Percentiles rank a stretch among this genome's conserved stretches.
phyloP scores from a whole-genome alignment of 2,888 invertebrate species.

The Molorchus minor region DNA sequence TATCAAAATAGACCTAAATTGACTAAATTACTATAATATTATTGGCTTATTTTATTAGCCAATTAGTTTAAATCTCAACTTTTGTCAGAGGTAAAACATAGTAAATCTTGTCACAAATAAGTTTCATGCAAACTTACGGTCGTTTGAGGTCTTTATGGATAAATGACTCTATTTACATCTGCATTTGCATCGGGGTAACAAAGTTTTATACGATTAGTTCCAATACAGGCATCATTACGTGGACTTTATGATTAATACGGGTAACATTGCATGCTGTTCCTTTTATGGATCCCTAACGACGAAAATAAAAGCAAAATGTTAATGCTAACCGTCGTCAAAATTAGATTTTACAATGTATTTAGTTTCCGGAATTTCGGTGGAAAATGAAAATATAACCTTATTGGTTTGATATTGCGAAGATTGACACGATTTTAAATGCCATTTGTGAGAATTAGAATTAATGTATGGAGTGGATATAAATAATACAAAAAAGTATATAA shows the following conservation, averaged over 20 bases:
- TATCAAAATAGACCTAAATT: neutral
- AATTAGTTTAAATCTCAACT: too few species aligned
- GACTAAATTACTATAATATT: neutral
- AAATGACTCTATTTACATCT: slow-evolving; percentile 16
- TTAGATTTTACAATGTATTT: too few species aligned
- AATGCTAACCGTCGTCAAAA: too few species aligned
- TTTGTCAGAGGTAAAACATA: too few species aligned
- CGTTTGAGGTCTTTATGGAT: neutral
- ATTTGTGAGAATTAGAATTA: too few species aligned
- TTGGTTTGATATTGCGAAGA: too few species aligned
- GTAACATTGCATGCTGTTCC: slow-evolving; percentile 2
- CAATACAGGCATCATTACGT: slow-evolving; percentile 11
- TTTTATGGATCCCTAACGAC: slow-evolving; percentile 2
- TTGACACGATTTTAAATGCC: too few species aligned
- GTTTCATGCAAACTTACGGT: neutral
- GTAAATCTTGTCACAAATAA: slow-evolving; percentile 5
- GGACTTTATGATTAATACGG: slow-evolving; percentile 17
- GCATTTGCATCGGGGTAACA: slow-evolving; percentile 7
- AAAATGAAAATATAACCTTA: too few species aligned
- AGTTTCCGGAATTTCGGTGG: too few species aligned
- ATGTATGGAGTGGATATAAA: too few species aligned
- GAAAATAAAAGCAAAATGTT: slow-evolving; percentile 2
- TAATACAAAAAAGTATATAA: too few species aligned
- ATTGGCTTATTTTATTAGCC: too few species aligned
- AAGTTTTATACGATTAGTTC: slow-evolving; percentile 11